phyloP scores from a whole-genome alignment of 1,140 invertebrate genomes.

The Ladona fulva region DNA sequence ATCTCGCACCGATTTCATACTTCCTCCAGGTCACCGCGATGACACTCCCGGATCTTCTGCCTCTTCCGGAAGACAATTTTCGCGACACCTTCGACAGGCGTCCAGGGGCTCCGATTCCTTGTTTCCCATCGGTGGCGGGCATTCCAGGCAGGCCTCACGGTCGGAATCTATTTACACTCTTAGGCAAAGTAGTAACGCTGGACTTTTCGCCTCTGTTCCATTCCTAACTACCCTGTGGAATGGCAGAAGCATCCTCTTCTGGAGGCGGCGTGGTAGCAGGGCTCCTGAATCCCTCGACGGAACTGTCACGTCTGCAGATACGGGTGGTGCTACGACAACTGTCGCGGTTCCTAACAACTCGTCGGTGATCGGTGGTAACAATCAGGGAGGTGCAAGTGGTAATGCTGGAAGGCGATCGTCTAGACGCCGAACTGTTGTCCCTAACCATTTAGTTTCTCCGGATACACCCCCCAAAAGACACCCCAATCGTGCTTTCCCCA shows the following conservation, averaged over 20 bases:
- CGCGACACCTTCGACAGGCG: slow-evolving; percentile 38
- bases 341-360: background rate
- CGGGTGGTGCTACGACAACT: background rate
- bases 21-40: slow-evolving; percentile 45
- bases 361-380: background rate
- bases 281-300: background rate
- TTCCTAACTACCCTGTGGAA: background rate
- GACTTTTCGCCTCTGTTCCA: slow-evolving; percentile 28
- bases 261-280: slow-evolving; percentile 24
- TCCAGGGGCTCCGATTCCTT: slow-evolving; percentile 35
- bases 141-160: slow-evolving; percentile 51
- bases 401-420: slow-evolving; percentile 46
- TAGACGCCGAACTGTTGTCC: slow-evolving; percentile 59
- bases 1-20: slow-evolving; percentile 77
- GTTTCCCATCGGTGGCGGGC: slow-evolving; percentile 35
- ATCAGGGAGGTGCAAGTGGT: slow-evolving; percentile 7
- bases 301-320: background rate
- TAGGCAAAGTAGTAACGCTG: slow-evolving; percentile 55
- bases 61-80: slow-evolving; percentile 14
- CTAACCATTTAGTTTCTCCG: slow-evolving; percentile 71
- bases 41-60: background rate
- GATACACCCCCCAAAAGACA: slow-evolving; percentile 67
- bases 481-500: slow-evolving; percentile 68
- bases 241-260: slow-evolving; percentile 28
- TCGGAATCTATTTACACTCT: slow-evolving; percentile 85